These are phyloP conservation scores for Ischnus inquisitorius DNA, from an alignment of 2,888 invertebrate genomes.

Conservation along the genomic window DNA sequence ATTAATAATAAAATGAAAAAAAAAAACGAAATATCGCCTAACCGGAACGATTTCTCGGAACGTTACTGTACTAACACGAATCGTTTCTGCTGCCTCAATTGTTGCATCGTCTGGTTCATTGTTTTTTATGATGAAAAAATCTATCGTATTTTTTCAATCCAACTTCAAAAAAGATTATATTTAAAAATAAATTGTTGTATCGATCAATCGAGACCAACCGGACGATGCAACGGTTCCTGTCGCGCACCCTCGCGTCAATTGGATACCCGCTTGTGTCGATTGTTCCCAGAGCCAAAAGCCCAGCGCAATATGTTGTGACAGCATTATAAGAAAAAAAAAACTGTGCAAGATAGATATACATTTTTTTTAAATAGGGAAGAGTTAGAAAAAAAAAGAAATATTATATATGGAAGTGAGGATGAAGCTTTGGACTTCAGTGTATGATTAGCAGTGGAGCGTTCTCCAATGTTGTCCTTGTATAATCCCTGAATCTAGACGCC, in stretches of 20 bases:
- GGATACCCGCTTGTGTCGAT: conserved; percentile 40
- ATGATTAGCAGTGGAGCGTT: conserved; percentile 66
- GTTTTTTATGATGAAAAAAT: conserved; percentile 13
- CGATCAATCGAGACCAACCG: conserved; percentile 37
- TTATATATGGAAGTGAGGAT: conserved; percentile 33
- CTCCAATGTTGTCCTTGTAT: conserved; percentile 79
- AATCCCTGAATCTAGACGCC: conserved; percentile 89
- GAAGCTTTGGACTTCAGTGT: conserved; percentile 32
- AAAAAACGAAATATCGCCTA: conserved; percentile 25
- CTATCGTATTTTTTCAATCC: no score
- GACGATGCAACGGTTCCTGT: conserved; percentile 10
- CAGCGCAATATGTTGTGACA: conserved; percentile 43
- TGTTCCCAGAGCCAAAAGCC: conserved; percentile 24
- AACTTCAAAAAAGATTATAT: neutral
- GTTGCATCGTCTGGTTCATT: conserved; percentile 46
- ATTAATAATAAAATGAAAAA: conserved; percentile 40
- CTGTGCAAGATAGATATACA: conserved; percentile 25
- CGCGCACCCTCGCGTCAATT: conserved; percentile 40
- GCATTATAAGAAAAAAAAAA: conserved; percentile 31
- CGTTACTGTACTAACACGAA: conserved; percentile 47
- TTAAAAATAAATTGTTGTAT: neutral
- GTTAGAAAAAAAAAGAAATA: conserved; percentile 25
- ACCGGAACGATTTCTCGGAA: conserved; percentile 41
- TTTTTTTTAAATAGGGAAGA: neutral
- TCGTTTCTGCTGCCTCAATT: conserved; percentile 47